These are phyloP conservation scores for Tapirus indicus DNA, from an alignment of 2,797 vertebrate genomes.

Conservation along the genomic window DNA sequence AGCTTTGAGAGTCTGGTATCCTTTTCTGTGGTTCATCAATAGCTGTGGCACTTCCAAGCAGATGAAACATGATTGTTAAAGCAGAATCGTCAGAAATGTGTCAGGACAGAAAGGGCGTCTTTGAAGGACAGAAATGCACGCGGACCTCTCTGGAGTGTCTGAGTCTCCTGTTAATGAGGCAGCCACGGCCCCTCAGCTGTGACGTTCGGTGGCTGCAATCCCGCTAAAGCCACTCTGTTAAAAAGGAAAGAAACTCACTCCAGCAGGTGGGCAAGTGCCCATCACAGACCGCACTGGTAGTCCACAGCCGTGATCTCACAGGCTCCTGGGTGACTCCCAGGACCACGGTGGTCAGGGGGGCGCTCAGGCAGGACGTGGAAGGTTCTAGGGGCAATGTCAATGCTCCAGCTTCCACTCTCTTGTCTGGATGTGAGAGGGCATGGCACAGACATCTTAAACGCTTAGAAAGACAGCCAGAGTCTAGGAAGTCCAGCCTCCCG, in stretches of 20 bases:
- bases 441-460: background rate
- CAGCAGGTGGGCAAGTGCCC: conserved; percentile 71
- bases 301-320: rapidly evolving
- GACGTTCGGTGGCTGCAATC: background rate
- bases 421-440: background rate
- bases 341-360: background rate
- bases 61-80: background rate
- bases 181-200: background rate
- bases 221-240: conserved; percentile 24
- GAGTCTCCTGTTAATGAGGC: conserved; percentile 32
- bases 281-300: background rate
- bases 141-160: background rate
- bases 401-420: background rate
- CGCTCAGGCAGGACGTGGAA: background rate
- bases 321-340: background rate
- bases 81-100: background rate
- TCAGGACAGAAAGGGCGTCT: background rate
- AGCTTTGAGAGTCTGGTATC: background rate
- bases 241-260: background rate
- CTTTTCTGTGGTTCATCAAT: background rate
- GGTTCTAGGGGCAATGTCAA: background rate
- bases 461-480: background rate
- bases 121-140: background rate
- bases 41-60: background rate
- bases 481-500: background rate